phyloP scores from a whole-genome alignment of 2,113 vertebrate genomes.

The Anguilla rostrata region DNA sequence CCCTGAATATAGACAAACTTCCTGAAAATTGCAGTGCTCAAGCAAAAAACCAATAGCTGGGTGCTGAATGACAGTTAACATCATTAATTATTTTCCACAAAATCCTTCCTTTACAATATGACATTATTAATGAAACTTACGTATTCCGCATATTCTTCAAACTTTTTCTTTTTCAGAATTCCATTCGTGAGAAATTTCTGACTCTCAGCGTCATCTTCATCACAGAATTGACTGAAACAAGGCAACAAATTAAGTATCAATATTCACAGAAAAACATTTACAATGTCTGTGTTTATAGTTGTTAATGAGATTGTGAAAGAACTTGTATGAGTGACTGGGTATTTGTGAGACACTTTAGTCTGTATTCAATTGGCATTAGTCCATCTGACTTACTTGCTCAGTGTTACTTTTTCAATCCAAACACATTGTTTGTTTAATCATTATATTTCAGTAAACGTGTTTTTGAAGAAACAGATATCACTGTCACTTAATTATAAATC shows the following conservation, averaged over 20 bases:
- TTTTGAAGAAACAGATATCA: too few species aligned
- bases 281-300: not conserved
- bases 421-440: not conserved
- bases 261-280: not conserved
- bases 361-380: not conserved
- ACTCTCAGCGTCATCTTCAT: conserved; percentile 82
- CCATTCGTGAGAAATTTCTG: conserved; percentile 90
- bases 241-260: conserved; percentile 12
- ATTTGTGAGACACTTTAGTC: not conserved
- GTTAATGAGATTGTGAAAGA: not conserved
- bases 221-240: conserved; percentile 77
- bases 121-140: conserved; percentile 68
- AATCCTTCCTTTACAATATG: too few species aligned
- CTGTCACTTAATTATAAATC: not conserved
- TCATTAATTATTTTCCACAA: too few species aligned
- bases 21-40: too few species aligned
- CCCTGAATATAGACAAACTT: too few species aligned
- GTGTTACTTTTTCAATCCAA: not conserved
- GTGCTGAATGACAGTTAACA: too few species aligned
- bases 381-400: not conserved
- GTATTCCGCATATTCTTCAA: conserved; percentile 89
- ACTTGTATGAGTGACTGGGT: too few species aligned
- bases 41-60: too few species aligned
- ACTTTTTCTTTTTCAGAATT: conserved; percentile 83
- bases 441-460: too few species aligned